Conservation (phyloP, 2,888 invertebrate species). For the Junonia oenone region DNA sequence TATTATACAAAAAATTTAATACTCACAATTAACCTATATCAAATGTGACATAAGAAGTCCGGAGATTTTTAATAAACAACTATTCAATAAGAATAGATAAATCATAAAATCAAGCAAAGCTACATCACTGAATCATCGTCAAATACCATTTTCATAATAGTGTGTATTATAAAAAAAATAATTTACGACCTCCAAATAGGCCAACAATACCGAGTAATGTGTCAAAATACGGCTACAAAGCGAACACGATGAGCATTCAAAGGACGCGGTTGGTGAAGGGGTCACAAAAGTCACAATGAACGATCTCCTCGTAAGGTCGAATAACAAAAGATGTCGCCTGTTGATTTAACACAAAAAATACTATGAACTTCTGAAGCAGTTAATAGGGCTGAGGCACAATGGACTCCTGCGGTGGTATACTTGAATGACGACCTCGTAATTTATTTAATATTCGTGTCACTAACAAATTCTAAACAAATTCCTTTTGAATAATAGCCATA, state of each 20-base stretch:
- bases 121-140: constrained; percentile 61
- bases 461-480: constrained; percentile 22
- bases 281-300: constrained; percentile 33
- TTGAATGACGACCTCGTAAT: constrained; percentile 58
- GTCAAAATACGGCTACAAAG: constrained; percentile 68
- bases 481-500: neutral
- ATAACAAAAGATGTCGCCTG: constrained; percentile 36
- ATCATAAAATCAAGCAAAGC: constrained; percentile 61
- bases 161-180: constrained; percentile 45
- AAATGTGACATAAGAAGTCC: neutral
- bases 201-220: constrained; percentile 70
- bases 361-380: constrained; percentile 77
- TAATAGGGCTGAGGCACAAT: constrained; percentile 61
- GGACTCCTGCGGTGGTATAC: constrained; percentile 49
- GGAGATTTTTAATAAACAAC: neutral
- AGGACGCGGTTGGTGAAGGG: constrained; percentile 28
- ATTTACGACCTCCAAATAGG: constrained; percentile 62
- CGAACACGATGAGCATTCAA: constrained; percentile 53
- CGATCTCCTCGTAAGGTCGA: constrained; percentile 40
- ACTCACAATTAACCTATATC: too few relatives aligned
- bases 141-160: constrained; percentile 37
- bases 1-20: too few relatives aligned
- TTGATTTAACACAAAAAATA: constrained; percentile 52
- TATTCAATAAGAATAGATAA: constrained; percentile 38
- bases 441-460: constrained; percentile 54